Base-by-base conservation (phyloP, 2,113 vertebrate species). In the Cyrtonyx montezumae region DNA sequence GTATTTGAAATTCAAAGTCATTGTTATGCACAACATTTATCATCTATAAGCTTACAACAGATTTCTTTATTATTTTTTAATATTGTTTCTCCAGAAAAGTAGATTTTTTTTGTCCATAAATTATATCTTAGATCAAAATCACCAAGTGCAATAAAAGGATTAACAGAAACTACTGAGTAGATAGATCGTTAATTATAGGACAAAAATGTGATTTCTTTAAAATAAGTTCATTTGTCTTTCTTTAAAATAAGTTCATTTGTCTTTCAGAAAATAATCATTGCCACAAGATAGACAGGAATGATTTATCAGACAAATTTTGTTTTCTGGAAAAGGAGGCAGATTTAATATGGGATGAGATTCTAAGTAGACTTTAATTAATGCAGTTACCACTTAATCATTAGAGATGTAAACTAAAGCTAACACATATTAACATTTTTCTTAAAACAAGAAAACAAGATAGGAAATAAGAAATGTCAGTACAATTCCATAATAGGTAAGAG, bases 1-100 rank as follows among this genome's bases (percentile, higher is more conserved):
- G 95, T 49, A 95, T 62, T 96, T 96, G 89, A 95, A 96, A 96
- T 87, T 85, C 25, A 66, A 91, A 48, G 37, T 85, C 59, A 90
- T 92, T 95, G 83, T 76, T 93, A 84, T 55, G 65, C 21, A 83
- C 66, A 69, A 65, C 73, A 95, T 96, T 88, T 95, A 96, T 97
- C 93, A 96, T 93, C 55, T 91, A 96, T 70, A 70, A 87, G 17
- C 53, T 95, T 95, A 67, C 34, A 28, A 40, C 23, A 71, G 84
- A 84, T 17, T 59, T 95, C 40, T 93, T 80, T 93, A 87, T 75
- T 74, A 18, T 83, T 87, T 91, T 59, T 45, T 20, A 61, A 75
- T 75, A 56, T 32, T 90, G 8, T 81, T 82, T 63, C 30, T 79
- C 48, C 75, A 80, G 82, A 86, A 96, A 94, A 73, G 32, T 49